phyloP scores from a whole-genome alignment of 2,797 vertebrate genomes.

The Pampus argenteus region DNA sequence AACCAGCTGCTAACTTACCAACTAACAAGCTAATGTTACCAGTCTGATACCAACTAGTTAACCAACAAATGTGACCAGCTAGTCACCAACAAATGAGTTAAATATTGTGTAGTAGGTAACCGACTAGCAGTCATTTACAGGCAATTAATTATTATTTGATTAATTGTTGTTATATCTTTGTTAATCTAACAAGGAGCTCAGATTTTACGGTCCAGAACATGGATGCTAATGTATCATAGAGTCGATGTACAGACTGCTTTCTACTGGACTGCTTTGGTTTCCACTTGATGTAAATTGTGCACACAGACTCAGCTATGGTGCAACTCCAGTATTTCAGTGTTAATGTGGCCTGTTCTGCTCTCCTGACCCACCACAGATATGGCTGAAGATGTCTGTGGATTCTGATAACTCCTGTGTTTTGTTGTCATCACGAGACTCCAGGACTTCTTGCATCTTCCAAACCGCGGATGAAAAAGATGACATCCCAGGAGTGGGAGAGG shows the following conservation, averaged over 20 bases:
- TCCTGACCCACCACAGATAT: slow-evolving; percentile 70
- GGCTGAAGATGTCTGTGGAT: slow-evolving; percentile 84
- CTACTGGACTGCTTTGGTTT: no score
- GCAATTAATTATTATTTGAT: no score
- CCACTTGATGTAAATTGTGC: no score
- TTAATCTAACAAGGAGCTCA: no score
- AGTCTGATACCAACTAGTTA: not conserved
- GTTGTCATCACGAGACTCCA: slow-evolving; percentile 75
- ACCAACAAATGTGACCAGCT: not conserved
- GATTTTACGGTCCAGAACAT: no score
- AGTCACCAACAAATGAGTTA: not conserved
- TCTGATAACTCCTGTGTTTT: slow-evolving; percentile 78
- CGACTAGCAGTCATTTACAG: not conserved
- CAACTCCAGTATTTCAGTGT: not conserved
- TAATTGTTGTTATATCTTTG: no score
- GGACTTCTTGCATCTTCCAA: slow-evolving; percentile 80
- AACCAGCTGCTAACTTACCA: no score
- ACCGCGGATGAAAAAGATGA: slow-evolving; percentile 82
- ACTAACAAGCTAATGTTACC: not conserved
- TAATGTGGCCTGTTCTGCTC: not conserved
- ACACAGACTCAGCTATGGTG: no score
- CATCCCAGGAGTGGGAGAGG: slow-evolving; percentile 80
- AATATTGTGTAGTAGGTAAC: not conserved
- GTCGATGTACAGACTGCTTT: no score
- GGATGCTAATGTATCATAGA: no score